Conservation (phyloP, 2,888 invertebrate species). For the Drosophila pseudotalamancana region DNA sequence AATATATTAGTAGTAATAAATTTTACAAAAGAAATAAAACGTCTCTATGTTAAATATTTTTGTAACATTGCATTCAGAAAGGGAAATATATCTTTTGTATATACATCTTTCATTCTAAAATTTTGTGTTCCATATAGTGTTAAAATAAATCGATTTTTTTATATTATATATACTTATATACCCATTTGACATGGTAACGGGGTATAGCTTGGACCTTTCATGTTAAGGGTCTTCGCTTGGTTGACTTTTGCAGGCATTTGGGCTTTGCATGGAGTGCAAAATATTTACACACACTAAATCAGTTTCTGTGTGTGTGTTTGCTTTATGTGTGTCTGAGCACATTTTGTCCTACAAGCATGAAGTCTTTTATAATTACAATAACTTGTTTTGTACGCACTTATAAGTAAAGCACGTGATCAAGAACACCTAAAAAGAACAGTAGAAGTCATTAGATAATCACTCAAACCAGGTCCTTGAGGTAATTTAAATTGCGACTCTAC, state of each 20-base stretch:
- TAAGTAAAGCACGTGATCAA: constrained; percentile 1
- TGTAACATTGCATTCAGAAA: too few relatives aligned
- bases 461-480: too few relatives aligned
- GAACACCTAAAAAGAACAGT: background rate
- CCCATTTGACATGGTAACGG: background rate
- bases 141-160: too few relatives aligned
- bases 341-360: constrained; percentile 7
- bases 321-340: constrained; percentile 28
- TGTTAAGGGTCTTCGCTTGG: constrained; percentile 50
- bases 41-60: too few relatives aligned
- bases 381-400: background rate
- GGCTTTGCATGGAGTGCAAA: constrained; percentile 57
- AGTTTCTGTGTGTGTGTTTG: constrained; percentile 30
- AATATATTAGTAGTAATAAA: too few relatives aligned
- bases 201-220: constrained; percentile 38
- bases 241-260: constrained; percentile 35
- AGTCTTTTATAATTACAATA: constrained; percentile 1
- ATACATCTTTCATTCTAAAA: too few relatives aligned
- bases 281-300: constrained; percentile 79
- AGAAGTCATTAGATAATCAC: background rate
- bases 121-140: too few relatives aligned
- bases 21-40: too few relatives aligned
- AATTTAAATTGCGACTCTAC: too few relatives aligned
- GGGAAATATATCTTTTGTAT: too few relatives aligned
- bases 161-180: too few relatives aligned